Evolutionary conservation across 2,113 vertebrate genomes (phyloP).

Genomic region (Elephas maximus): DNA sequence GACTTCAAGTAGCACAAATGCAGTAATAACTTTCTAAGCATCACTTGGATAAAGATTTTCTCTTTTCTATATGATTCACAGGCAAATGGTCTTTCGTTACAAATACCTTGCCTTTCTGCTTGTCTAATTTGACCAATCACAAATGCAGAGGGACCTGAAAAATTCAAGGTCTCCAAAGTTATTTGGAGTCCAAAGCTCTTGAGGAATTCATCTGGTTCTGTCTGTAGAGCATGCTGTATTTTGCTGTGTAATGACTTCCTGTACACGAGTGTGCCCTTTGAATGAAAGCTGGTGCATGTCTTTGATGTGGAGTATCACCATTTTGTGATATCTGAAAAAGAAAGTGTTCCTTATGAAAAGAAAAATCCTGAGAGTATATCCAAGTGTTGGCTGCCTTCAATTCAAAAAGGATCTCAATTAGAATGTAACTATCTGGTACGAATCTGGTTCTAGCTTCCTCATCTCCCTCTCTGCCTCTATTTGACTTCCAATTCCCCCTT

Average conservation of each 20-base stretch:
- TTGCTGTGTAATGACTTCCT: slow-evolving; percentile 37
- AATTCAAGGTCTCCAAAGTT: slow-evolving; percentile 62
- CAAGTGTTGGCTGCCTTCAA: background rate
- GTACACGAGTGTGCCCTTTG: background rate
- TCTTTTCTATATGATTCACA: slow-evolving; percentile 65
- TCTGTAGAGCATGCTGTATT: background rate
- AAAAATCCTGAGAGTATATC: slow-evolving; percentile 2
- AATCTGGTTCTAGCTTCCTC: background rate
- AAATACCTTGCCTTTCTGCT: slow-evolving; percentile 44
- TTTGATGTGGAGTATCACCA: slow-evolving; percentile 41
- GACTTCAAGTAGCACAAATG: slow-evolving; percentile 77
- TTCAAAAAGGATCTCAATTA: background rate
- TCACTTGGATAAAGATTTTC: slow-evolving; percentile 9
- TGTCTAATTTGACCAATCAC: slow-evolving; percentile 66
- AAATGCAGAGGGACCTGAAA: slow-evolving; percentile 70
- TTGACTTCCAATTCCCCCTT: background rate
- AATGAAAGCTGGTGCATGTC: background rate
- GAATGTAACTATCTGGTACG: background rate
- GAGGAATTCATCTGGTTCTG: background rate
- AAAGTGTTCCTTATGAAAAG: background rate
- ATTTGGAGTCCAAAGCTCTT: slow-evolving; percentile 67
- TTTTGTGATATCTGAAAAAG: slow-evolving; percentile 52
- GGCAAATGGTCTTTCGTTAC: slow-evolving; percentile 64
- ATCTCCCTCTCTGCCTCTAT: background rate
- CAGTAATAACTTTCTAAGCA: slow-evolving; percentile 62